Conservation (phyloP, 2,888 invertebrate species). For the Andrena bucephala region DNA sequence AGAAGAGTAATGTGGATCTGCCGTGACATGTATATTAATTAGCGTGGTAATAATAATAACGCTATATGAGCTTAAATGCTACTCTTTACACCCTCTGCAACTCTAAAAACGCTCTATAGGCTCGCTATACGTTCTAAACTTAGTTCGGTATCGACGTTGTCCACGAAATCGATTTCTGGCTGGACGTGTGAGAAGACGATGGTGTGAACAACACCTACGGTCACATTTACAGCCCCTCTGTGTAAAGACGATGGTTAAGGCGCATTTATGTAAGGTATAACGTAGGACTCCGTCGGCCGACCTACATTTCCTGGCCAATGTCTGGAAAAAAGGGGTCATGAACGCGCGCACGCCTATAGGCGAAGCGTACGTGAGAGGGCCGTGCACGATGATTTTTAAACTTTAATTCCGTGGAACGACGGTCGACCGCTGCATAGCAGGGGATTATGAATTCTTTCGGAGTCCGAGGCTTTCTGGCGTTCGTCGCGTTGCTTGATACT, state of each 20-base stretch:
- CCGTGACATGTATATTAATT: too few species aligned
- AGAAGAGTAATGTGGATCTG: too few species aligned
- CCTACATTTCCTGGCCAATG: slow-evolving; percentile 67
- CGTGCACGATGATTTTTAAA: slow-evolving; percentile 21
- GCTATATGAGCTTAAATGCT: neutral
- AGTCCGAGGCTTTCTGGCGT: neutral
- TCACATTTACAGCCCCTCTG: slow-evolving; percentile 44
- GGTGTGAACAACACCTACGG: neutral
- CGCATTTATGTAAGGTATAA: slow-evolving; percentile 57
- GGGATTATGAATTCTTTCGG: neutral
- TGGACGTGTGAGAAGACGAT: neutral
- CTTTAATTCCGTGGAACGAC: slow-evolving; percentile 6
- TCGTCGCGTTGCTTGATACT: neutral
- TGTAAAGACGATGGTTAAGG: slow-evolving; percentile 53
- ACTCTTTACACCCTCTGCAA: neutral
- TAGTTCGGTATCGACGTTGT: neutral
- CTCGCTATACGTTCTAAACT: neutral
- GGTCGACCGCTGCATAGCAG: neutral
- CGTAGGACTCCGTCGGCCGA: slow-evolving; percentile 60
- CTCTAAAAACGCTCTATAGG: neutral
- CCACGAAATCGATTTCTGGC: neutral
- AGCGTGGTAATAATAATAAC: neutral
- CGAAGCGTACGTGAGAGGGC: slow-evolving; percentile 23
- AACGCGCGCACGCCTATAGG: slow-evolving; percentile 35
- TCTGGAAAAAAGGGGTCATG: slow-evolving; percentile 43